Base-by-base conservation (phyloP, 2,888 invertebrate genomes). In the Leucophora obtusa region DNA sequence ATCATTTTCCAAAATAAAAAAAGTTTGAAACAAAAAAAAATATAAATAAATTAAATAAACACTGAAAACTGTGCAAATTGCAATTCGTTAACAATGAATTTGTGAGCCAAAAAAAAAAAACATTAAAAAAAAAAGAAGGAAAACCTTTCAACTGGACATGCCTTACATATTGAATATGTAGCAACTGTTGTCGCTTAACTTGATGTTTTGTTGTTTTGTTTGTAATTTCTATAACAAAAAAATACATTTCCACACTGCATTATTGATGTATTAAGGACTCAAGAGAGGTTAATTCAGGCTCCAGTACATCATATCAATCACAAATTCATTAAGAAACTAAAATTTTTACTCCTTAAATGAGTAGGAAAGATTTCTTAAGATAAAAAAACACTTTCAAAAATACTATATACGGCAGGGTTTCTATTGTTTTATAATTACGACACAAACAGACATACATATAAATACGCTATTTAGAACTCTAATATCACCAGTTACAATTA, bases 1-100 rank as follows among this genome's bases (percentile, higher is more conserved):
- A 60, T 54, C 65, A 77, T 63, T 76, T 66, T 68, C 62, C 51
- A 65, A 69, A 79, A 73, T 33, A 79, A 62, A 63, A 73, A 43
- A 33, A 51, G 62, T 73, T 63, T 63, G 68, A 63, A 70, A 59
- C 68, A 69, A 73, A 56, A 28, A 70, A 59, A 72, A 69, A 73
- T 72, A 76, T 66, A 77, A 77, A 81, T 77, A 81, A 81, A 81
- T 77, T 81, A 81, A 77, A 81, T 77, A 81, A 81, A 81, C 76
- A 81, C 73, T 24, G 60, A 66, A 81, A 81, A 77, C 76, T 73
- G 76, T 70, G 73, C 81, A 81, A 81, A 81, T 76, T 76, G 80
- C 76, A 72, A 76, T 81, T 81, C 76, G 81, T 81, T 77, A 77
- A 81, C 81, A 81, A 70, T 70, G 73, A 65, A 77, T 73, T 76